A percentile compares a stretch with the other conserved stretches of the same genome.
phyloP scores from a whole-genome alignment of 2,888 invertebrate species.

The Dryococelus australis region DNA sequence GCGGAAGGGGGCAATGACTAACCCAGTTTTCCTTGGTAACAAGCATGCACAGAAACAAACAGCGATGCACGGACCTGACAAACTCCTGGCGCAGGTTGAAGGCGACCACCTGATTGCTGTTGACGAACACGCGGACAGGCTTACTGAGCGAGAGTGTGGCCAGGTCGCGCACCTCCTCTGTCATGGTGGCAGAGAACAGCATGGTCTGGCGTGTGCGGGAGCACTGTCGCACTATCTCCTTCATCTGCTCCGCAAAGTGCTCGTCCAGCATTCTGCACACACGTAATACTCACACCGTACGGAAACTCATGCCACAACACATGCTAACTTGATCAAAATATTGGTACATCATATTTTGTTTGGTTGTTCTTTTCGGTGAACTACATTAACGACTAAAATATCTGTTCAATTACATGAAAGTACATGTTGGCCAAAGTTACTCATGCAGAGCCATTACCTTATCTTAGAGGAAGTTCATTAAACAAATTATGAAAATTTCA shows the following conservation, averaged over 20 bases:
- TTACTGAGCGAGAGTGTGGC: conserved; percentile 91
- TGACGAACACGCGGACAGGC: conserved; percentile 94
- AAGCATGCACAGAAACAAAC: neutral
- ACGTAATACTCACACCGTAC: conserved; percentile 16
- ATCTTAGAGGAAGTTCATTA: too few relatives aligned
- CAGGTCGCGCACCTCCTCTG: conserved; percentile 94
- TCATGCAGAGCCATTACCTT: too few relatives aligned
- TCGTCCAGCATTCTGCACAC: conserved; percentile 90
- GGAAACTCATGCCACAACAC: too few relatives aligned
- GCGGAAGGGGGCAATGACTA: too few relatives aligned
- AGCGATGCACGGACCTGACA: conserved; percentile 66
- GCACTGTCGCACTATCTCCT: conserved; percentile 94
- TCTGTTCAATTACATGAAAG: too few relatives aligned
- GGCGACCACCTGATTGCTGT: conserved; percentile 95
- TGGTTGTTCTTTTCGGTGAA: too few relatives aligned
- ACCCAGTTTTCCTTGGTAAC: too few relatives aligned
- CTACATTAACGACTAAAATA: too few relatives aligned
- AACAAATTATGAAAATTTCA: too few relatives aligned
- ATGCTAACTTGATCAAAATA: too few relatives aligned
- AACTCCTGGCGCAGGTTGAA: conserved; percentile 97
- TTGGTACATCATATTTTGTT: too few relatives aligned
- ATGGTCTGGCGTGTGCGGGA: conserved; percentile 92
- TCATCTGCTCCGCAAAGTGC: conserved; percentile 99
- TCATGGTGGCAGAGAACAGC: conserved; percentile 99
- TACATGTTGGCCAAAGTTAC: too few relatives aligned